Percentiles rank a stretch among this genome's conserved stretches.
phyloP scores from a whole-genome alignment of 1,140 invertebrate species.

The Heliothis virescens region DNA sequence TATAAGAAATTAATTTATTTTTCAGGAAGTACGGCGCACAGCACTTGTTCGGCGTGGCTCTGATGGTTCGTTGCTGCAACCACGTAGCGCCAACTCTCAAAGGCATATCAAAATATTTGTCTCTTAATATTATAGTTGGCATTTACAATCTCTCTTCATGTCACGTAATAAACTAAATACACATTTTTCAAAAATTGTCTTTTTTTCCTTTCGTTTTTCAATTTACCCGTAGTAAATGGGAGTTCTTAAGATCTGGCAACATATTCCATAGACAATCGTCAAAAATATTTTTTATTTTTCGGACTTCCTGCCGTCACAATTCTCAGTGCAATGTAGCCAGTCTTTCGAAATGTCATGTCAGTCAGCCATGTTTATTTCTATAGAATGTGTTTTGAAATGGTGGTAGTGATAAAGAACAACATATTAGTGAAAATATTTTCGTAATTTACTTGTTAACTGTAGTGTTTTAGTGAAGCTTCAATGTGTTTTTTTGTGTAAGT shows the following conservation, averaged over 20 bases:
- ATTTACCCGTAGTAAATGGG: background rate
- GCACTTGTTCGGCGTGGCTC: conserved; percentile 74
- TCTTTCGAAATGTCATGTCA: conserved; percentile 67
- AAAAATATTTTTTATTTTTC: conserved; percentile 29
- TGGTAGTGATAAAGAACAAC: conserved; percentile 79
- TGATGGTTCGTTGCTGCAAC: conserved; percentile 75
- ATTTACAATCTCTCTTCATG: too few relatives aligned
- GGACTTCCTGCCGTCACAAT: conserved; percentile 56
- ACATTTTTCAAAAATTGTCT: too few relatives aligned
- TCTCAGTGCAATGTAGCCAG: conserved; percentile 52
- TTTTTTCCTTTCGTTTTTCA: background rate
- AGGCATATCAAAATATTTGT: conserved; percentile 79
- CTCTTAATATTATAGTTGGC: conserved; percentile 57
- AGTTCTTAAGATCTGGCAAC: conserved; percentile 39
- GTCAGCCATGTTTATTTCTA: conserved; percentile 83
- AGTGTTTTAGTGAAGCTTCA: conserved; percentile 79
- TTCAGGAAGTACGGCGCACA: conserved; percentile 75
- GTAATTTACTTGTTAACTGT: conserved; percentile 66
- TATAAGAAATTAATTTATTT: too few relatives aligned
- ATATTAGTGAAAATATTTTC: conserved; percentile 72
- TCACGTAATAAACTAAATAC: too few relatives aligned
- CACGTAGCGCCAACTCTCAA: conserved; percentile 59
- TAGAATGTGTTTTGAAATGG: conserved; percentile 80
- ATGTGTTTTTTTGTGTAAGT: conserved; percentile 83
- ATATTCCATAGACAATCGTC: conserved; percentile 56